Base-by-base conservation (phyloP, 2,888 invertebrate genomes). In the Plemyria rubiginata region DNA sequence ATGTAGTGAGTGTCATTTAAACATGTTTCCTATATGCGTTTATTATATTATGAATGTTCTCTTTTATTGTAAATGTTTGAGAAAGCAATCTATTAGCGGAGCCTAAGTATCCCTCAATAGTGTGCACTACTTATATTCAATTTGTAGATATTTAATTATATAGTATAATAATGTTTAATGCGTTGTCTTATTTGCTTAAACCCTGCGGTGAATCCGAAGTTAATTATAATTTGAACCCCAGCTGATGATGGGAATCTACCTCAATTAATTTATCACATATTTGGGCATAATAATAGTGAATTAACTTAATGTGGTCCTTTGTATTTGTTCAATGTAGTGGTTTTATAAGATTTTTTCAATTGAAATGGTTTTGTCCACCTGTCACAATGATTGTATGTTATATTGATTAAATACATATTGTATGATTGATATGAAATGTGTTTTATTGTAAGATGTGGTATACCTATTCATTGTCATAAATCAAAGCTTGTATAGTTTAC, bases 71-170 rank as follows among this genome's bases (percentile, higher is more conserved):
- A 91, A 91, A 91, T 91, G 90, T 90, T 91, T 88, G 85, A 79
- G 77, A 82, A 79, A 81, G 80, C 85, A 80, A 65, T 60, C 58
- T 79, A 74, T 82, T 78, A 81, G 79, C 76, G 86, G 83, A 84
- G 80, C 78, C 78, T 77, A 70, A 78, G 84, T 84, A 83, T 85
- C 84, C 67, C 87, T 84, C 72, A 76, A 86, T 89, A 88, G 90
- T 85, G 85, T 86, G 90, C 90, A 90, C 89, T 89, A 82, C 83
- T 86, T 88, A 85, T 85, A 86, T 90, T 88, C 89, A 85, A 91
- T 90, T 90, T 92, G 92, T 92, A 92, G 92, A 92, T 92, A 92
- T 90, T 88, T 92, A 92, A 92, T 91, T 91, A 91, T 91, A 92
- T 92, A 92, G 90, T 90, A 89, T 91, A 92, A 89, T 91, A 92